Percentiles rank a stretch among this genome's conserved stretches.
Conservation (phyloP, 2,888 invertebrate species). For the Aphodius granarius region DNA sequence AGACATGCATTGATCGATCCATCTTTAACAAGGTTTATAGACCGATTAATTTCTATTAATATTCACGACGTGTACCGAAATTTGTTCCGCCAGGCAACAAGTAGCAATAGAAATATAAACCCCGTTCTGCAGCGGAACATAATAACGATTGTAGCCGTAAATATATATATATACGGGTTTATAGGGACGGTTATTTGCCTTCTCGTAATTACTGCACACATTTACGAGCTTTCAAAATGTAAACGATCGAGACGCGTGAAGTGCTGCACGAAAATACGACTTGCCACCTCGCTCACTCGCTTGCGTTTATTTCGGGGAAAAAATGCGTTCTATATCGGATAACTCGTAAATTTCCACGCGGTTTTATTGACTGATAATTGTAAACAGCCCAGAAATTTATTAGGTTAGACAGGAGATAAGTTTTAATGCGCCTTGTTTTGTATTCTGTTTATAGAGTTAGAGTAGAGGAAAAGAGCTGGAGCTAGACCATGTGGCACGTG, state of each 20-base stretch:
- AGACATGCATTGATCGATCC: no score
- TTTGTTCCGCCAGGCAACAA: neutral
- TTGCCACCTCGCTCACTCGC: neutral
- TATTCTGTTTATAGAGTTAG: no score
- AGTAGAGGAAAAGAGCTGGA: no score
- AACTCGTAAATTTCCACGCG: neutral
- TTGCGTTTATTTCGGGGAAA: neutral
- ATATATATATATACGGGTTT: neutral
- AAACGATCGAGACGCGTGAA: neutral
- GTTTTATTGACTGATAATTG: neutral
- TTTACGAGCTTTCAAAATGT: neutral
- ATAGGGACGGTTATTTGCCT: neutral
- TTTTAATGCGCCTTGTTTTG: neutral
- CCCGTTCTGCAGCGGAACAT: neutral
- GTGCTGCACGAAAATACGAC: neutral
- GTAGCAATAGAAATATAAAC: neutral
- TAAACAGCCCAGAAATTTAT: neutral
- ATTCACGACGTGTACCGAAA: neutral
- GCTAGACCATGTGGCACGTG: no score
- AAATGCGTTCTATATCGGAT: neutral
- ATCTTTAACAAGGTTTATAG: neutral
- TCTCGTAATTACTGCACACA: neutral
- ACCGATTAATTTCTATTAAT: neutral
- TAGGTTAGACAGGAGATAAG: neutral
- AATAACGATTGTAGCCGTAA: neutral